These are phyloP conservation scores for Spisula subtruncata DNA, from an alignment of 2,888 invertebrate genomes.

Conservation along the genomic window DNA sequence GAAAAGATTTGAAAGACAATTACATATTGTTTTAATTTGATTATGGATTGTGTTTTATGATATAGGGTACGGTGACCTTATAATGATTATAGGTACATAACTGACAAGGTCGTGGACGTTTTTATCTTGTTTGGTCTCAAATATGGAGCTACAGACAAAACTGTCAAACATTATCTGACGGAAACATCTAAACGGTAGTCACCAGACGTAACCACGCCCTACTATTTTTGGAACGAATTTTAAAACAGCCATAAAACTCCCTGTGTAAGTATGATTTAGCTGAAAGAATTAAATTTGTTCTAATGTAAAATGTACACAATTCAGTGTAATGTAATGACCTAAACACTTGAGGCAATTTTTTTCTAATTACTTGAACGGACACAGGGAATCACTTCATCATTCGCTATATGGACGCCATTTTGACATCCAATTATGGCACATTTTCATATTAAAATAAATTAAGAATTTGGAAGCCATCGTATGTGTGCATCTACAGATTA, in stretches of 20 bases:
- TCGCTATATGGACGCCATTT: no score
- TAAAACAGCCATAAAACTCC: slow-evolving; percentile 2
- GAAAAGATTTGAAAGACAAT: neutral
- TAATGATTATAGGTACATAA: neutral
- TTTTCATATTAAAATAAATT: no score
- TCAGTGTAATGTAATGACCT: no score
- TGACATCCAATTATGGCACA: no score
- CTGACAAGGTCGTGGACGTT: slow-evolving; percentile 9
- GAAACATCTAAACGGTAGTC: slow-evolving; percentile 7
- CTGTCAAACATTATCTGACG: neutral
- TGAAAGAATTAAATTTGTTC: neutral
- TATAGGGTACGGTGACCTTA: neutral
- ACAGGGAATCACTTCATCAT: no score
- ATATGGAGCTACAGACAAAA: neutral
- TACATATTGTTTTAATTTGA: neutral
- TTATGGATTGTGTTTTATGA: neutral
- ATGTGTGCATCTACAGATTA: no score
- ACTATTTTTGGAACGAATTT: slow-evolving; percentile 6
- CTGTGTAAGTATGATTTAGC: slow-evolving; percentile 7
- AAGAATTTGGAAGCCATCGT: no score
- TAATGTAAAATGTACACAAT: no score
- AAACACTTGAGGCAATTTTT: no score
- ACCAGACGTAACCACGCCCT: slow-evolving; percentile 13
- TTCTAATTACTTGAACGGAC: no score
- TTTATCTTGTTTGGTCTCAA: neutral